Evolutionary conservation across 2,113 vertebrate species (phyloP).

Genomic region (Pluvialis apricaria): DNA sequence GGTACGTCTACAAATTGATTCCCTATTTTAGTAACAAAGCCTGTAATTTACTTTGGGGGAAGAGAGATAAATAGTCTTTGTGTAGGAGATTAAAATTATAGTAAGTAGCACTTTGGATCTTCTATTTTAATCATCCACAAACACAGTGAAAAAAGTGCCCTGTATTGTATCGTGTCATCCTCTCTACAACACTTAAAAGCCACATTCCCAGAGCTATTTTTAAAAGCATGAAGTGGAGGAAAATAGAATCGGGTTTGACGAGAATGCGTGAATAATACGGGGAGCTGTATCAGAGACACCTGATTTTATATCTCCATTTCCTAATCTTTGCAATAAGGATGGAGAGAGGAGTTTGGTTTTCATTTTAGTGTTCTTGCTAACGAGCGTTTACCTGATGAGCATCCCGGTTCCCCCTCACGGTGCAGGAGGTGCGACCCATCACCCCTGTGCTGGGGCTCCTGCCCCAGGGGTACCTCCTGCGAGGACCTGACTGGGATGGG

Average conservation of each 20-base stretch:
- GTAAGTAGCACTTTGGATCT: conserved; percentile 23
- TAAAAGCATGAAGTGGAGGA: not conserved
- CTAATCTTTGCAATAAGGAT: not conserved
- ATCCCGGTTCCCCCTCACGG: fast-evolving
- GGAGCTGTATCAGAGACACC: not conserved
- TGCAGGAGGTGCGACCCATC: not conserved
- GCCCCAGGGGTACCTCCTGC: fast-evolving
- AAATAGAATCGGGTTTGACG: not conserved
- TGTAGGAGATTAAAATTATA: conserved; percentile 41
- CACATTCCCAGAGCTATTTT: conserved; percentile 28
- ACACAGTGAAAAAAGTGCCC: not conserved
- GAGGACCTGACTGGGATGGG: not conserved
- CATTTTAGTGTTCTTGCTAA: not conserved
- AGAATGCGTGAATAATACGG: not conserved
- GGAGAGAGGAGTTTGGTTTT: not conserved
- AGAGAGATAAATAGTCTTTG: conserved; percentile 34
- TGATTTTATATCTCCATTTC: not conserved
- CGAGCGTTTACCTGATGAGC: not conserved
- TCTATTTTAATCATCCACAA: conserved; percentile 41
- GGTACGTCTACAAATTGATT: conserved; percentile 3
- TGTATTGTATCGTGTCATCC: not conserved
- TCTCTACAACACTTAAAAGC: not conserved
- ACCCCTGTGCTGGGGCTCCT: not conserved
- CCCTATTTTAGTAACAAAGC: conserved; percentile 49
- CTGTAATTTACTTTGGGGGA: conserved; percentile 28